Evolutionary conservation across 2,888 invertebrate genomes (phyloP), one percentile per base, ranked within the genome.

Genomic region (Drosophila stalkeri): DNA sequence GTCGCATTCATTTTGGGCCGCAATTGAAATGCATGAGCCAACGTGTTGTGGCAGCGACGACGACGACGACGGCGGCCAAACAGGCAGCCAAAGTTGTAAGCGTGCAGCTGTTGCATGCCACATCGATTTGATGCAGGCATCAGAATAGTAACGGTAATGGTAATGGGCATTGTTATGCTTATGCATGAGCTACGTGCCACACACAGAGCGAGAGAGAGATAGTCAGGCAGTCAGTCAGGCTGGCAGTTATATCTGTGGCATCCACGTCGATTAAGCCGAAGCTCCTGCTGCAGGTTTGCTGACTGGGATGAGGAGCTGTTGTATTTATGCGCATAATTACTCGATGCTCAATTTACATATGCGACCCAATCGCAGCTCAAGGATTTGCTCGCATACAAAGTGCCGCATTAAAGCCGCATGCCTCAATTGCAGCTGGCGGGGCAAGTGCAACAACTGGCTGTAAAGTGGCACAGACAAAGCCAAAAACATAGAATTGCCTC

Each of bases 271-370:
- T 88, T 83, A 83, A 88, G 72, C 72, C 64, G 63, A 20, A 60
- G 65, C 68, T 33, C 55, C 20, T 52, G 74, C 43, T 51, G 67
- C 60, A 46, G 43, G 51, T 6, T 55, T 18, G 41, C 52, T 20
- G 8, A 37, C 33, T 54, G 54, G 23, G 23, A 0, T 39, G 54
- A 16, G 23, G 2, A 27, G 62, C 54, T 59, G 62, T 62, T 59
- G 66, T 84, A 85, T 85, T 89, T 86, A 86, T 86, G 85, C 82
- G 85, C 85, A 86, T 86, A 86, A 86, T 86, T 89, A 82, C 84
- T 65, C 57, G 61, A n/a, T 54, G 51, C 64, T 47, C 81, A 61
- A 86, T 86, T 83, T 86, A 56, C 89, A 86, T 89, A 83, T 87
- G 80, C 75, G 72, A 61, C 73, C 81, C 81, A 62, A 72, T 80